These are phyloP conservation scores for Leucosticte australis DNA, from an alignment of 2,113 vertebrate species.

Conservation along the genomic window DNA sequence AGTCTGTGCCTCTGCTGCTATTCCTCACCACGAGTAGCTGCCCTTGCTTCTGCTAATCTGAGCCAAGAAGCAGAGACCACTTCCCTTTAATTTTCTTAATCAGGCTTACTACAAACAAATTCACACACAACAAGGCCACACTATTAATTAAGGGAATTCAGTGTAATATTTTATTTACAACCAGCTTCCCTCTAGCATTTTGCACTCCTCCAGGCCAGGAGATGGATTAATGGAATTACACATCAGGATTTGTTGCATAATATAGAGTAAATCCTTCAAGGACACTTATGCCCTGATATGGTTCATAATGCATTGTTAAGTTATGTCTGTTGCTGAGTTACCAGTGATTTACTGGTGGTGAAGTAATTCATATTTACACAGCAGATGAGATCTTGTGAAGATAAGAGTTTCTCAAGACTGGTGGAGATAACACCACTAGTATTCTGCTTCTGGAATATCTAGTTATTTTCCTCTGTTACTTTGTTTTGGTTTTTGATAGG, in stretches of 20 bases:
- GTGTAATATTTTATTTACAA: background rate
- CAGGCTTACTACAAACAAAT: background rate
- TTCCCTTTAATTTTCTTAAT: background rate
- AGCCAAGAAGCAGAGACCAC: background rate
- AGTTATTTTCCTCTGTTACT: background rate
- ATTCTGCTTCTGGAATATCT: background rate
- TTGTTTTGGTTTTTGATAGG: background rate
- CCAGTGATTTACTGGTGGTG: background rate
- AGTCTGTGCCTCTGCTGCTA: background rate
- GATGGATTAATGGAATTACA: background rate
- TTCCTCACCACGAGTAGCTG: background rate
- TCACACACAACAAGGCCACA: background rate
- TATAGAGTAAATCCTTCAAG: background rate
- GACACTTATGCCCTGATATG: background rate
- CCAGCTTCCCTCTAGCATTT: background rate
- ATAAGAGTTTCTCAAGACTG: slow-evolving; percentile 10
- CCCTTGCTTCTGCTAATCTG: background rate
- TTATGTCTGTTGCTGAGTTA: background rate
- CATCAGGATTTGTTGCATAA: background rate
- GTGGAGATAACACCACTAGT: background rate
- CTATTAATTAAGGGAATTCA: background rate
- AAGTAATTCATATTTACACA: slow-evolving; percentile 3
- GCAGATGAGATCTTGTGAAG: background rate
- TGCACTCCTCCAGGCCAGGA: background rate
- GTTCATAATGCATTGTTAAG: background rate